Evolutionary conservation across 2,797 vertebrate species (phyloP), one percentile per base, ranked within the genome.

Genomic region (Babyrousa celebensis): DNA sequence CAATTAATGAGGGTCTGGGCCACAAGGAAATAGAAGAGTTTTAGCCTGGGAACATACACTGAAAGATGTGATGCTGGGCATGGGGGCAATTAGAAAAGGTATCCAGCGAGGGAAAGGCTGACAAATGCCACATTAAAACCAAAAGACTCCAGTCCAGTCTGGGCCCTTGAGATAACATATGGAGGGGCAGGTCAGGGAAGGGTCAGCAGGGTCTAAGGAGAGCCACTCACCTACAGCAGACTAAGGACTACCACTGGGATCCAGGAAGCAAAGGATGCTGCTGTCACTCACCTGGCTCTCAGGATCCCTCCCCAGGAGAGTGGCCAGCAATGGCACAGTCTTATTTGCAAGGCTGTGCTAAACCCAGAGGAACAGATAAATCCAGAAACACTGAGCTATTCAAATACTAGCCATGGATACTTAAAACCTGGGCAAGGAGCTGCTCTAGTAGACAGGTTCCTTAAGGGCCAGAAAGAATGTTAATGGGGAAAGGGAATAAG

Each of bases 91-190:
- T 65, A 93, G 17, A 70, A 67, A 74, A 74, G 43, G 54, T 18
- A 54, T 27, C 89, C 88, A 52, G 36, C 9, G 58, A 14, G 84
- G 14, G 63, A 91, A 83, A 67, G 71, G 63, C 85, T 89, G 67
- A 87, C 92, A 85, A 95, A 96, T 54, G 86, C 62, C 48, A 78
- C n/a, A 21, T 27, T 71, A 67, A 89, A 91, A 78, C 75, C 36
- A 68, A 92, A 94, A 56, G 56, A 52, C 70, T 82, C 75, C 77
- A 71, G 40, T 29, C 74, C 63, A 8, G 70, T 68, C 65, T 68
- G 62, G 71, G 70, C 16, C 54, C 60, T 94, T 48, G 65, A 89
- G 62, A 60, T 56, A 56, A 72, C 4, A 2, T 9, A 2, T 0
- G 7, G 78, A 1, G 1, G 91, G 67, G 43, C 15, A 2, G 2